A percentile compares a stretch with the other conserved stretches of the same genome.
Conservation (phyloP, 2,113 vertebrate species). For the Pelvicachromis taeniatus region DNA sequence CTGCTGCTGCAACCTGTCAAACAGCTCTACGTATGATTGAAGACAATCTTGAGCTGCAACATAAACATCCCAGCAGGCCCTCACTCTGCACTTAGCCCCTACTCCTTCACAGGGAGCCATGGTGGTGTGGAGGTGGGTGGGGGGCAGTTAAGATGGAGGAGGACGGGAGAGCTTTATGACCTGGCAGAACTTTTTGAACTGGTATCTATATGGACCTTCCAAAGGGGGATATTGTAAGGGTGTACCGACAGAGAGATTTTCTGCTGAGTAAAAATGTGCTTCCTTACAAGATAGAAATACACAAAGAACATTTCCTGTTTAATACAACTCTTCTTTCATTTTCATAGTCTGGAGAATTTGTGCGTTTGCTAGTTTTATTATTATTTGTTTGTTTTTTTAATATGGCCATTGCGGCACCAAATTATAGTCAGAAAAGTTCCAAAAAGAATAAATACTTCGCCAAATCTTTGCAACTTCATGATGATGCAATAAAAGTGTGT, state of each 20-base stretch:
- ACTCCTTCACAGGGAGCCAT: conserved; percentile 41
- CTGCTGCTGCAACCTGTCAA: conserved; percentile 76
- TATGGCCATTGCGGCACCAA: not conserved
- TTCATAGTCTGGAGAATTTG: not conserved
- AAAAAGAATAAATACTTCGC: not conserved
- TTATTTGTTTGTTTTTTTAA: not conserved
- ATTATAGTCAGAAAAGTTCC: not conserved
- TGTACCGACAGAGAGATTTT: not conserved
- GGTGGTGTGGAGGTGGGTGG: not conserved
- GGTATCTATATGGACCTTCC: not conserved
- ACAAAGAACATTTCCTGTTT: not conserved
- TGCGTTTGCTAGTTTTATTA: not conserved
- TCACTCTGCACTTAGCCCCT: conserved; percentile 31
- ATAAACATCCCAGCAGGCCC: conserved; percentile 72
- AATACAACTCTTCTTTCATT: not conserved
- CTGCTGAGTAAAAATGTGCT: not conserved
- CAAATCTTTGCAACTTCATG: too few relatives aligned
- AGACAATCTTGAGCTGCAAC: conserved; percentile 71
- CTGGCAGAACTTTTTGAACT: conserved; percentile 30
- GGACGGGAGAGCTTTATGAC: conserved; percentile 22
- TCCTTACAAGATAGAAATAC: not conserved
- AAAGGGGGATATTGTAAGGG: not conserved
- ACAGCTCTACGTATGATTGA: conserved; percentile 74
- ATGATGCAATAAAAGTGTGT: not conserved
- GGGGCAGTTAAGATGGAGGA: conserved; percentile 20